Evolutionary conservation across 2,797 vertebrate species (phyloP).

Genomic region (Notolepis coatsorum): DNA sequence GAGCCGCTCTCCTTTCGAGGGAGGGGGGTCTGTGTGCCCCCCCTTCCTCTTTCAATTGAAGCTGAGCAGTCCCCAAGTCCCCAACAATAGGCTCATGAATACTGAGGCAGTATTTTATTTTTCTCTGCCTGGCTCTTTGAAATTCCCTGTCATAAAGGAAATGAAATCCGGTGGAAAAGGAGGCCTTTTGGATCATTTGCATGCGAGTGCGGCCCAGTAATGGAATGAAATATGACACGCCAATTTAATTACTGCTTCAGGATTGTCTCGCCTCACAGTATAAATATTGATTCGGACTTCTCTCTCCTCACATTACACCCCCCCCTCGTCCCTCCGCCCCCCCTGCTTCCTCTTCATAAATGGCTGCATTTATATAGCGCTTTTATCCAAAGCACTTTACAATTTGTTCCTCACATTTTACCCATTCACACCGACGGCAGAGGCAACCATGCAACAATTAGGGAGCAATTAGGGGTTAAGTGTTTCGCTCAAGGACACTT

Average conservation of each 20-base stretch:
- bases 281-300: constrained; percentile 77
- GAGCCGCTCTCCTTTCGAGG: constrained; percentile 17
- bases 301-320: constrained; percentile 11
- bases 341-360: no score
- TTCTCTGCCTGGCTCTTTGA: constrained; percentile 54
- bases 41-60: constrained; percentile 32
- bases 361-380: no score
- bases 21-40: constrained; percentile 32
- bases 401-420: constrained; percentile 29
- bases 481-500: no score
- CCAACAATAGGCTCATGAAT: constrained; percentile 77
- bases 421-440: background rate
- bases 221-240: constrained; percentile 80
- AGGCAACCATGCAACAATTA: no score
- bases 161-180: constrained; percentile 68
- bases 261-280: constrained; percentile 76
- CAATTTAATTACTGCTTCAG: constrained; percentile 81
- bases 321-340: background rate
- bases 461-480: no score
- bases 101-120: constrained; percentile 66
- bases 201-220: constrained; percentile 68
- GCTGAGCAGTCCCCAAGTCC: constrained; percentile 59
- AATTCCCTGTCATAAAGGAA: constrained; percentile 70
- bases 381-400: no score
- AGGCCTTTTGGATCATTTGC: constrained; percentile 72